A percentile compares a stretch with the other conserved stretches of the same genome.
Conservation (phyloP, 2,113 vertebrate genomes). For the Seriola aureovittata region DNA sequence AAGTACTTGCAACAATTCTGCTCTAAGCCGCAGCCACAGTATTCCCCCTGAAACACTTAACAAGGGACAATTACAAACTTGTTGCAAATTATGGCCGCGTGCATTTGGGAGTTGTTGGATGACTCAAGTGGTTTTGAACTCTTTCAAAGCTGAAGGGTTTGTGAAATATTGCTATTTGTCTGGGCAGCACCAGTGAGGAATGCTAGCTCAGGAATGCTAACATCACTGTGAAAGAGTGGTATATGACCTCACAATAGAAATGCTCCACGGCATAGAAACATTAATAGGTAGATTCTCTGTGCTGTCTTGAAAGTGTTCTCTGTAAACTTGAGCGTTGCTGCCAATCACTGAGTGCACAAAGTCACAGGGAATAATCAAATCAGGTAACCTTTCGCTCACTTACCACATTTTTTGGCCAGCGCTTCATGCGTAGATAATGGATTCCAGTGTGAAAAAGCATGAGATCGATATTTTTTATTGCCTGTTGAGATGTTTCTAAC, state of each 20-base stretch:
- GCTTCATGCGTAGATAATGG: slow-evolving; percentile 65
- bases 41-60: slow-evolving; percentile 64
- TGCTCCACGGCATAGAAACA: background rate
- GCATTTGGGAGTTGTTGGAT: slow-evolving; percentile 62
- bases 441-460: slow-evolving; percentile 66
- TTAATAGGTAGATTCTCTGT: slow-evolving; percentile 18
- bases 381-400: slow-evolving; percentile 58
- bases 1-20: slow-evolving; percentile 60
- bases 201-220: slow-evolving; percentile 27
- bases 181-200: slow-evolving; percentile 29
- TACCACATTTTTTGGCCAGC: slow-evolving; percentile 40
- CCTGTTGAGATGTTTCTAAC: slow-evolving; percentile 69
- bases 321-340: slow-evolving; percentile 34
- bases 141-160: slow-evolving; percentile 56
- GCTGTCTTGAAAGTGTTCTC: slow-evolving; percentile 4
- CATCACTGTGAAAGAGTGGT: slow-evolving; percentile 39
- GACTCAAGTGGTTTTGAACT: slow-evolving; percentile 58
- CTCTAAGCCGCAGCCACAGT: slow-evolving; percentile 56
- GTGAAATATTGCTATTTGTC: slow-evolving; percentile 66
- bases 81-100: slow-evolving; percentile 66
- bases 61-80: slow-evolving; percentile 76
- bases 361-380: slow-evolving; percentile 70
- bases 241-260: slow-evolving; percentile 40
- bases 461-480: slow-evolving; percentile 75
- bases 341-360: slow-evolving; percentile 31